phyloP scores from a whole-genome alignment of 2,113 vertebrate species.

The Cervus canadensis region DNA sequence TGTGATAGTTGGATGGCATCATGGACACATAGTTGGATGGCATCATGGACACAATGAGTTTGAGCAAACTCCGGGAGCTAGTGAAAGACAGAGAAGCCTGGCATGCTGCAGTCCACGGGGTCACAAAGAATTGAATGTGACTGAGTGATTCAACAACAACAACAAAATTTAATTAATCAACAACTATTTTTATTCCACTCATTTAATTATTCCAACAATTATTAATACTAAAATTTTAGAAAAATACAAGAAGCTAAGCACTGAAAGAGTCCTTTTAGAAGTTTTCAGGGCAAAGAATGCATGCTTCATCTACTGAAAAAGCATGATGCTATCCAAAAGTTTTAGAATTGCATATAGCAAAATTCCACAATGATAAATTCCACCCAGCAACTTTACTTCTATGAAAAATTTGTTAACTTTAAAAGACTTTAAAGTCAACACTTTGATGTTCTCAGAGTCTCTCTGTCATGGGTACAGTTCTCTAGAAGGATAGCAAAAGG shows the following conservation, averaged over 20 bases:
- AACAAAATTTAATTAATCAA: background rate
- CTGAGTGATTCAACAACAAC: background rate
- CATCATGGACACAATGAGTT: background rate
- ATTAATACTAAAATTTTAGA: conserved; percentile 1
- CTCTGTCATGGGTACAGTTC: background rate
- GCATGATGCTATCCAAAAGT: background rate
- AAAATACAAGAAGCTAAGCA: conserved; percentile 6
- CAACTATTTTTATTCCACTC: conserved; percentile 31
- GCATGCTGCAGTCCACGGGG: background rate
- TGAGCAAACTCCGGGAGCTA: background rate
- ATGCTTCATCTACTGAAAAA: background rate
- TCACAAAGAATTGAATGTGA: background rate
- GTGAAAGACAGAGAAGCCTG: background rate
- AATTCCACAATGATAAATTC: background rate
- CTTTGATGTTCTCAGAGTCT: background rate
- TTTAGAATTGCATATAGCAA: background rate
- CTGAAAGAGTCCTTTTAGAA: background rate
- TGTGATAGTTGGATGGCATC: background rate
- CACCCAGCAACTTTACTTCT: background rate
- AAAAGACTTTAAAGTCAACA: background rate
- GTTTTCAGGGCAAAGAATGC: background rate
- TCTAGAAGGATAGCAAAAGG: background rate
- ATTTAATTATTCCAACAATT: background rate
- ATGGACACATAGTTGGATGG: background rate
- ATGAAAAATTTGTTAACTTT: background rate